Conservation (phyloP, 2,888 invertebrate genomes). For the Molorchus minor region DNA sequence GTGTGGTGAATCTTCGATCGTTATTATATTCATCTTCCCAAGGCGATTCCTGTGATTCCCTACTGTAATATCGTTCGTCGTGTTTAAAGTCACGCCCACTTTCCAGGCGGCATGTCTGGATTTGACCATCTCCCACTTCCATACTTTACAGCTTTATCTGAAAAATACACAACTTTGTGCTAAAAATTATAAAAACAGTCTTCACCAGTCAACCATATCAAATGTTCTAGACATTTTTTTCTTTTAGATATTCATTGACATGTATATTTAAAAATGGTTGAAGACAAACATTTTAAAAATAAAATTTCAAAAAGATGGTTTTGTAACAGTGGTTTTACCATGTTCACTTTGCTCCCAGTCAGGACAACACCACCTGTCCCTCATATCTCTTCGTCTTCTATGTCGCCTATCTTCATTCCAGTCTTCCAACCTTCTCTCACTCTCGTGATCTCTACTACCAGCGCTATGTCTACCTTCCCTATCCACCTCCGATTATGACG, state of each 20-base stretch:
- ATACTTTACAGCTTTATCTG: conserved; percentile 54
- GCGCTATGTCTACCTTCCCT: conserved; percentile 49
- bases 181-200: no score
- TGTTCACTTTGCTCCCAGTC: conserved; percentile 66
- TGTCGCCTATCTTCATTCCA: conserved; percentile 53
- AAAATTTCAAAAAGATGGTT: no score
- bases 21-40: conserved; percentile 70
- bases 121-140: conserved; percentile 50
- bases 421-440: conserved; percentile 54
- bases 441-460: conserved; percentile 46
- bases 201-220: no score
- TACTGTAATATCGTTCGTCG: conserved; percentile 59
- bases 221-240: no score
- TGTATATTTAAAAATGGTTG: no score
- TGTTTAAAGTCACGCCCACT: conserved; percentile 57
- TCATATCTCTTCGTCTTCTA: conserved; percentile 46
- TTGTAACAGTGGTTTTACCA: conserved; percentile 55
- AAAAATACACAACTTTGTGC: conserved; percentile 26
- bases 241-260: no score
- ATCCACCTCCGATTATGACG: conserved; percentile 50
- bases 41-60: conserved; percentile 64
- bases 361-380: conserved; percentile 62
- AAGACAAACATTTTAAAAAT: no score
- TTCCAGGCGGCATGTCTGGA: conserved; percentile 36
- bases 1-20: conserved; percentile 58